These are phyloP conservation scores for Heliconius cydno DNA, from an alignment of 2,888 invertebrate genomes.

Conservation along the genomic window DNA sequence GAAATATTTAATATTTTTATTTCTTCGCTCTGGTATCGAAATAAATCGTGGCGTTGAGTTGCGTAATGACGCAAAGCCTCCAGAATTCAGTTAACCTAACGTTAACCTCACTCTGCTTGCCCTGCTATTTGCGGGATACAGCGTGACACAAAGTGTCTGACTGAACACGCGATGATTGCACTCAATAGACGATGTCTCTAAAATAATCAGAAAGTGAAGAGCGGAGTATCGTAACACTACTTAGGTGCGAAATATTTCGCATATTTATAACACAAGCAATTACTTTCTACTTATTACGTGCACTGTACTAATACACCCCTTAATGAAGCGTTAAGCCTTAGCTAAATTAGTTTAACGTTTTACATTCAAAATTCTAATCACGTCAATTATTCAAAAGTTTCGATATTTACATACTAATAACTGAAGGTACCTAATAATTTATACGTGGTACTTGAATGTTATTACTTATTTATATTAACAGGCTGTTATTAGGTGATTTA, in stretches of 20 bases:
- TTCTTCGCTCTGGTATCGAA: background rate
- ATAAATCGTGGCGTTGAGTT: background rate
- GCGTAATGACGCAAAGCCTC: background rate
- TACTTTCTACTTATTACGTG: too few species aligned
- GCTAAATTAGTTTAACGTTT: slow-evolving; percentile 10
- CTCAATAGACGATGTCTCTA: too few species aligned
- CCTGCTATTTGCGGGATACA: too few species aligned
- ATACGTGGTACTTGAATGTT: too few species aligned
- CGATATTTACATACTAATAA: background rate
- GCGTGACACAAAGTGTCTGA: too few species aligned
- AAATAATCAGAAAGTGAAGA: too few species aligned
- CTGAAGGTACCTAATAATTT: background rate
- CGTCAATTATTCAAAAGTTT: background rate
- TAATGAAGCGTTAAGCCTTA: background rate
- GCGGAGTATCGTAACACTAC: too few species aligned
- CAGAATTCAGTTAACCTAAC: background rate
- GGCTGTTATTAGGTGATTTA: too few species aligned
- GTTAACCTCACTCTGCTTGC: background rate
- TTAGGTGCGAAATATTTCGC: too few species aligned
- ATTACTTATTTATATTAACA: too few species aligned
- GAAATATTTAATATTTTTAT: background rate
- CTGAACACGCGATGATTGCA: too few species aligned
- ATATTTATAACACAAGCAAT: too few species aligned
- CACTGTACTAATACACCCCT: background rate
- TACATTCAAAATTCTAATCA: slow-evolving; percentile 11